phyloP scores from a whole-genome alignment of 2,888 invertebrate species.

The Daptonema setosum region DNA sequence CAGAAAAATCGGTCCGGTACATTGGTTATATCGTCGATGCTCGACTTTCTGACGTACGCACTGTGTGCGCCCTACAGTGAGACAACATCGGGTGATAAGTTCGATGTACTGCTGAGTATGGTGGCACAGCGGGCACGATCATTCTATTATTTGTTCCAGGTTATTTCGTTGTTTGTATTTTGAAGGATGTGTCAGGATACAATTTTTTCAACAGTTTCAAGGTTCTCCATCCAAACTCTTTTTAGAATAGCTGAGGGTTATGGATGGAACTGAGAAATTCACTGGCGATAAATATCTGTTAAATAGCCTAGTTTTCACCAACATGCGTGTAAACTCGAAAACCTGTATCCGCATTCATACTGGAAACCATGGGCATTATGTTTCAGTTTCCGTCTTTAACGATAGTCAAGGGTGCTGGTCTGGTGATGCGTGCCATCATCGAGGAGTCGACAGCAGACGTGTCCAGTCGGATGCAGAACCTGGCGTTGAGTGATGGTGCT shows the following conservation, averaged over 20 bases:
- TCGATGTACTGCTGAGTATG: constrained; percentile 73
- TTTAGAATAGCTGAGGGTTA: no score
- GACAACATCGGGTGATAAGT: constrained; percentile 87
- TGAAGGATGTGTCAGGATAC: no score
- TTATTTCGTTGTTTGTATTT: no score
- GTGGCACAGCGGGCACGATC: constrained; percentile 73
- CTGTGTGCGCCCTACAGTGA: constrained; percentile 96
- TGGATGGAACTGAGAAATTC: no score
- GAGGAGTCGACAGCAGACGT: constrained; percentile 85
- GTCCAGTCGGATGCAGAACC: constrained; percentile 73
- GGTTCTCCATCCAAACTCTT: no score
- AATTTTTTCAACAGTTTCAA: no score
- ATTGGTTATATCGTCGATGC: constrained; percentile 81
- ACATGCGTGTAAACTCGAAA: no score
- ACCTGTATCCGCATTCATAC: no score
- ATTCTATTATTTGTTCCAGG: constrained; percentile 73
- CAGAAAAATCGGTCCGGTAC: constrained; percentile 80
- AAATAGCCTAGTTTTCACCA: no score
- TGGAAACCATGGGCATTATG: background rate
- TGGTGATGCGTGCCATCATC: constrained; percentile 86
- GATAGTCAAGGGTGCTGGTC: constrained; percentile 47
- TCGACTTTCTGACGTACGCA: constrained; percentile 90
- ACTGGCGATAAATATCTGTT: no score
- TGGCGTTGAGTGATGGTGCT: constrained; percentile 87
- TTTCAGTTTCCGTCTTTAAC: constrained; percentile 3